Conservation (phyloP, 2,888 invertebrate species). For the Ariolimax columbianus region DNA sequence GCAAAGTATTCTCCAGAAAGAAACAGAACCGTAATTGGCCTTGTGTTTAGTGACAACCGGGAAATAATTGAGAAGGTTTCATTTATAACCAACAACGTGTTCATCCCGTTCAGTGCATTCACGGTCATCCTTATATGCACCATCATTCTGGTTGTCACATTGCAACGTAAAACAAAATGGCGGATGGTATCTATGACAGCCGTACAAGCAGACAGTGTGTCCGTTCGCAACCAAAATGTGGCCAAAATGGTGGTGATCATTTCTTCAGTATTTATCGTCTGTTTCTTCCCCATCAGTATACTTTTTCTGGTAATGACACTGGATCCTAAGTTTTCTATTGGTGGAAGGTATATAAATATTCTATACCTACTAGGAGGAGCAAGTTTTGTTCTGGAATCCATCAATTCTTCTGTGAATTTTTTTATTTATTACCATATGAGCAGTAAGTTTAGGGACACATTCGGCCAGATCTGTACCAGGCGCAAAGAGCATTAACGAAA, state of each 20-base stretch:
- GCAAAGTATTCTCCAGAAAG: not conserved
- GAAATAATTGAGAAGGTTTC: not conserved
- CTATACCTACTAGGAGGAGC: not conserved
- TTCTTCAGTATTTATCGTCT: not conserved
- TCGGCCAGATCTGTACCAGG: too few species aligned
- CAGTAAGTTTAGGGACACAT: conserved; percentile 1
- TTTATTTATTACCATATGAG: conserved; percentile 23
- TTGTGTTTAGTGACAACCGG: not conserved
- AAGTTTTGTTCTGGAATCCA: not conserved
- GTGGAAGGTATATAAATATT: not conserved
- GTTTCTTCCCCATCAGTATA: not conserved
- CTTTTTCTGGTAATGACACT: not conserved
- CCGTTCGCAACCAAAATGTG: not conserved
- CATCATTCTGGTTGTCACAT: not conserved
- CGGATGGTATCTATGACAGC: not conserved
- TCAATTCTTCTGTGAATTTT: conserved; percentile 16
- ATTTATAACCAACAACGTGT: not conserved
- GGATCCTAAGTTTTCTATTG: not conserved
- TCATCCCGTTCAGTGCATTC: not conserved
- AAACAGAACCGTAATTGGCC: conserved; percentile 3
- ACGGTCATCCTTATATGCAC: not conserved
- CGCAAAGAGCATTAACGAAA: too few species aligned
- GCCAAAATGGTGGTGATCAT: conserved; percentile 22
- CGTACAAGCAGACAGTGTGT: not conserved
- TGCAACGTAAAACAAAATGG: not conserved